These are phyloP conservation scores for Papilio aristodemus DNA, from an alignment of 1,140 invertebrate species.

Conservation along the genomic window DNA sequence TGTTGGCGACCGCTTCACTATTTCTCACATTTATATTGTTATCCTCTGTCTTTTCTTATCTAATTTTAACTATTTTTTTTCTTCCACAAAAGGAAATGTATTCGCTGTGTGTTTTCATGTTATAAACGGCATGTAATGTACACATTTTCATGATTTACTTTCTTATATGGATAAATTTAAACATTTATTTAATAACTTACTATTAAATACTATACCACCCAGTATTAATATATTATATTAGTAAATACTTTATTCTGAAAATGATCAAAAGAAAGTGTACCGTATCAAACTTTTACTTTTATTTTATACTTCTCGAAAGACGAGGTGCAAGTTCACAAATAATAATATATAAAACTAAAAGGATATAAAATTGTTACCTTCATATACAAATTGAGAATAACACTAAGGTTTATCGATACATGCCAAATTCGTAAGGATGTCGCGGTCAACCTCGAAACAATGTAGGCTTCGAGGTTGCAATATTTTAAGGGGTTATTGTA, in stretches of 20 bases:
- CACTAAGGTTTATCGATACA: slow-evolving; percentile 24
- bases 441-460: slow-evolving; percentile 19
- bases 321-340: slow-evolving; percentile 10
- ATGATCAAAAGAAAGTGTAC: neutral
- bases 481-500: slow-evolving; percentile 27
- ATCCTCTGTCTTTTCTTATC: neutral
- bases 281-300: neutral
- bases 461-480: slow-evolving; percentile 32
- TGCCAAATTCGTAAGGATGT: slow-evolving; percentile 21
- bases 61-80: neutral
- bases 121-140: too few relatives aligned
- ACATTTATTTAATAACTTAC: too few relatives aligned
- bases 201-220: too few relatives aligned
- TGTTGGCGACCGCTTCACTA: too few relatives aligned
- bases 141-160: too few relatives aligned
- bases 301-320: neutral
- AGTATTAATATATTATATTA: too few relatives aligned
- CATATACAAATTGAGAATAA: slow-evolving; percentile 17
- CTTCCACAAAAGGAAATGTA: neutral
- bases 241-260: neutral
- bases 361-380: neutral
- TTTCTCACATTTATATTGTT: slow-evolving; percentile 21
- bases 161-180: too few relatives aligned
- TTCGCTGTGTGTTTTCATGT: too few relatives aligned
- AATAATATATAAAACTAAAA: neutral